Evolutionary conservation across 2,888 invertebrate species (phyloP).

Genomic region (Eristalinus aeneus): DNA sequence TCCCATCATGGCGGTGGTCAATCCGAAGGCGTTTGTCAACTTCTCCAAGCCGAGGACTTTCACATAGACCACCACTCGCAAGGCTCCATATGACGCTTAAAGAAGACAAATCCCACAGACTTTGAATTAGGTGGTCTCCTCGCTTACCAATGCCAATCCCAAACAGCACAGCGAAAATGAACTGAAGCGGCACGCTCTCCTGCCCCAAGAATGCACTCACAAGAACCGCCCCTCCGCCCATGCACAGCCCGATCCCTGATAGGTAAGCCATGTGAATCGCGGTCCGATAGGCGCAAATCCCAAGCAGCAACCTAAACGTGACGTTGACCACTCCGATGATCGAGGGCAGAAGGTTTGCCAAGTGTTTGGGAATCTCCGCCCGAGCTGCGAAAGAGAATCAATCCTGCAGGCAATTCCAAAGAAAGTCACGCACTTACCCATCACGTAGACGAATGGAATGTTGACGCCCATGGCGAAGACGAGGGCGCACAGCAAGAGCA

Average conservation of each 20-base stretch:
- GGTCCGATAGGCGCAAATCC: conserved; percentile 75
- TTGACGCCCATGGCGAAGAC: conserved; percentile 89
- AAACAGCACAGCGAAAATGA: conserved; percentile 74
- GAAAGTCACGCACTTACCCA: conserved; percentile 57
- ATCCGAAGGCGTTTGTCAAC: conserved; percentile 90
- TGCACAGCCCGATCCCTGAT: conserved; percentile 76
- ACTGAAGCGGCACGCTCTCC: conserved; percentile 75
- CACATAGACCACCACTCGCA: conserved; percentile 89
- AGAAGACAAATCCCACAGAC: neutral
- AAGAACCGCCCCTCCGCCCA: conserved; percentile 83
- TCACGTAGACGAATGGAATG: conserved; percentile 88
- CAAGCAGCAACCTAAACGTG: conserved; percentile 77
- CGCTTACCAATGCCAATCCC: conserved; percentile 75
- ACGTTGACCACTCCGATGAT: conserved; percentile 89
- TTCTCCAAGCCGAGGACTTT: conserved; percentile 88
- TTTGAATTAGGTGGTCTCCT: neutral
- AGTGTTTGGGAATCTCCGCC: conserved; percentile 79
- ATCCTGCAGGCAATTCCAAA: too few species aligned
- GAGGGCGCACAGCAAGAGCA: conserved; percentile 82
- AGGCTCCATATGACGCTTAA: conserved; percentile 87
- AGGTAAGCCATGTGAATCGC: conserved; percentile 72
- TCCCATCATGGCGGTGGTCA: conserved; percentile 89
- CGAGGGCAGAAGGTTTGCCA: conserved; percentile 72
- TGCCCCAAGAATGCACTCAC: conserved; percentile 84
- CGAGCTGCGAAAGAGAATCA: conserved; percentile 77